A percentile compares a stretch with the other conserved stretches of the same genome.
Conservation (phyloP, 2,113 vertebrate genomes). For the Gallinago media region DNA sequence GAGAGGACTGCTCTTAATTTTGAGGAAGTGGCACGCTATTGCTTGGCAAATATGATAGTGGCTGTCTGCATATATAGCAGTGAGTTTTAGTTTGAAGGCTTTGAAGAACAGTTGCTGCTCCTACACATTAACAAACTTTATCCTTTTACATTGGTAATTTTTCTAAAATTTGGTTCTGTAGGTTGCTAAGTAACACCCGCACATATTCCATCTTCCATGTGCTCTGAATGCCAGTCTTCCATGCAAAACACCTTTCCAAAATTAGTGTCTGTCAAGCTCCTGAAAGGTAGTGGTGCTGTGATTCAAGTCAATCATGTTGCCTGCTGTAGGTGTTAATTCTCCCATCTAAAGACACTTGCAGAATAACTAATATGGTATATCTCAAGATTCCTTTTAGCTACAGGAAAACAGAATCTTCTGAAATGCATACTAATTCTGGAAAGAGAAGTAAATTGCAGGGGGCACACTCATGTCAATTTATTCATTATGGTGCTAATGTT, state of each 20-base stretch:
- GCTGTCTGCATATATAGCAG: neutral
- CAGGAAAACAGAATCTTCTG: neutral
- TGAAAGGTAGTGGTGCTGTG: conserved; percentile 39
- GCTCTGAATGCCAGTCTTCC: conserved; percentile 40
- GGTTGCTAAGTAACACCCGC: conserved; percentile 62
- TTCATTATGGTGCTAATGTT: neutral
- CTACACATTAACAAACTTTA: conserved; percentile 3
- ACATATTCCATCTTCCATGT: conserved; percentile 20
- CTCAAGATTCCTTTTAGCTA: neutral
- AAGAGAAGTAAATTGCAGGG: neutral
- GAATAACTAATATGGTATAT: conserved; percentile 9
- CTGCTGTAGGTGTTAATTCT: conserved; percentile 42
- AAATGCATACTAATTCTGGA: neutral
- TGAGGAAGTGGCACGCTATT: neutral
- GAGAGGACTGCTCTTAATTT: neutral
- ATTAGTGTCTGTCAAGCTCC: conserved; percentile 61
- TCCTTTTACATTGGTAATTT: neutral
- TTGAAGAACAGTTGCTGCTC: neutral
- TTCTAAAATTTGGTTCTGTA: conserved; percentile 37
- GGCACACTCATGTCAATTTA: neutral
- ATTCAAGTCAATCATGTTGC: conserved; percentile 59
- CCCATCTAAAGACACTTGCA: neutral
- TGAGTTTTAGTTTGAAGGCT: neutral
- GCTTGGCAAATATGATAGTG: neutral
- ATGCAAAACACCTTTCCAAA: conserved; percentile 66